phyloP scores from a whole-genome alignment of 2,888 invertebrate species.

The Apocheima hispidaria region DNA sequence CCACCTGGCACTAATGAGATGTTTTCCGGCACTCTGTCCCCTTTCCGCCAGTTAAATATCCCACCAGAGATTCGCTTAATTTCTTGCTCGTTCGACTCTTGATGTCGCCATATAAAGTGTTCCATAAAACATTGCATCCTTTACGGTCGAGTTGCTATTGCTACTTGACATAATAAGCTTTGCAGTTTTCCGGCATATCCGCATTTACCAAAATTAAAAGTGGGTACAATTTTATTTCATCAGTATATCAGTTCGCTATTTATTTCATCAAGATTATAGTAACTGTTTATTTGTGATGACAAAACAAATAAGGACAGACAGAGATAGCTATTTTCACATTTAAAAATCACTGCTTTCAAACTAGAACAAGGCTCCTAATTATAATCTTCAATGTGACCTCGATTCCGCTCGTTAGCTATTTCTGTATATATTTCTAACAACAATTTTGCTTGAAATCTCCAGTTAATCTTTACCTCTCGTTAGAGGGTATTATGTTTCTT shows the following conservation, averaged over 20 bases:
- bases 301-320: too few relatives aligned
- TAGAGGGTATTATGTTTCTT: too few relatives aligned
- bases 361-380: slow-evolving; percentile 43
- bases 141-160: not conserved
- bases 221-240: too few relatives aligned
- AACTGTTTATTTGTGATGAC: too few relatives aligned
- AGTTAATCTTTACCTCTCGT: not conserved
- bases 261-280: too few relatives aligned
- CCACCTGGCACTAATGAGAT: slow-evolving; percentile 52
- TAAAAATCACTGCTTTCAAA: slow-evolving; percentile 2
- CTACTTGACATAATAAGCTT: too few relatives aligned
- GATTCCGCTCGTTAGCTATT: slow-evolving; percentile 44
- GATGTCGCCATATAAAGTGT: slow-evolving; percentile 21
- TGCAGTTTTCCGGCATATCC: too few relatives aligned
- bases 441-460: slow-evolving; percentile 23
- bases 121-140: slow-evolving; percentile 23
- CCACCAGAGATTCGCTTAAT: slow-evolving; percentile 57
- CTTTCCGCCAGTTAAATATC: slow-evolving; percentile 62
- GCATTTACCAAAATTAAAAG: too few relatives aligned
- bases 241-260: too few relatives aligned
- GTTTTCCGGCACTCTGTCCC: slow-evolving; percentile 52
- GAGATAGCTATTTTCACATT: too few relatives aligned
- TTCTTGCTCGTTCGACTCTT: slow-evolving; percentile 43
- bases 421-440: slow-evolving; percentile 25
- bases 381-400: slow-evolving; percentile 42